phyloP scores from a whole-genome alignment of 2,797 vertebrate species.

The Chelidonichthys spinosus region DNA sequence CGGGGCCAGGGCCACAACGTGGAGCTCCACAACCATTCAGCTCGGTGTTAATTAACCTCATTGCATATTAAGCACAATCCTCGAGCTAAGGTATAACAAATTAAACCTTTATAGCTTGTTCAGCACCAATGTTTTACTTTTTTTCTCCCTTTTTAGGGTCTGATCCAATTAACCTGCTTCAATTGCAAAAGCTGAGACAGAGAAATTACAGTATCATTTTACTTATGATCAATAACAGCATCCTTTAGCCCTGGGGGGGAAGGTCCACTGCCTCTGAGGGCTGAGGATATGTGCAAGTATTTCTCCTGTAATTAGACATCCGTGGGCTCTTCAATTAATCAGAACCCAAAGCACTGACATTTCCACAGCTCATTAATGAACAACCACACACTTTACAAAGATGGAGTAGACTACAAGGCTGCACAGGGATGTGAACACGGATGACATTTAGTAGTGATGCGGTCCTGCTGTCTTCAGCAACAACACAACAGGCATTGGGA shows the following conservation, averaged over 20 bases:
- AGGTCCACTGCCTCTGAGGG: constrained; percentile 59
- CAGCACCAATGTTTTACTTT: constrained; percentile 43
- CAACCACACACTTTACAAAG: constrained; percentile 55
- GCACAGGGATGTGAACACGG: constrained; percentile 33
- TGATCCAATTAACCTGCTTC: constrained; percentile 72
- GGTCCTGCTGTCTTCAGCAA: constrained; percentile 32
- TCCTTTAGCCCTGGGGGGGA: constrained; percentile 67
- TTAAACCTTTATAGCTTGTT: constrained; percentile 61
- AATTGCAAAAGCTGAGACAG: constrained; percentile 47
- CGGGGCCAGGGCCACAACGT: constrained; percentile 1
- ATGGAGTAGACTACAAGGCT: constrained; percentile 56
- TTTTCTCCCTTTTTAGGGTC: constrained; percentile 38
- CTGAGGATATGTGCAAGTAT: constrained; percentile 70
- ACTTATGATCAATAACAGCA: constrained; percentile 76
- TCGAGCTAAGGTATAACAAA: constrained; percentile 39
- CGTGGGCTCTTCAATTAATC: constrained; percentile 76
- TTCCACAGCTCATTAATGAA: constrained; percentile 76
- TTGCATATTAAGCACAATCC: constrained; percentile 52
- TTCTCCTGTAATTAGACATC: constrained; percentile 80
- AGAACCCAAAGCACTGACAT: constrained; percentile 75
- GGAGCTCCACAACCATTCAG: constrained; percentile 9
- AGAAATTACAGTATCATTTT: constrained; percentile 75
- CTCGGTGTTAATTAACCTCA: constrained; percentile 56
- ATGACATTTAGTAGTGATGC: constrained; percentile 13
- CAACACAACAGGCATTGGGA: constrained; percentile 38